Base-by-base conservation (phyloP, 2,113 vertebrate species). In the Rhadina sibilatrix region DNA sequence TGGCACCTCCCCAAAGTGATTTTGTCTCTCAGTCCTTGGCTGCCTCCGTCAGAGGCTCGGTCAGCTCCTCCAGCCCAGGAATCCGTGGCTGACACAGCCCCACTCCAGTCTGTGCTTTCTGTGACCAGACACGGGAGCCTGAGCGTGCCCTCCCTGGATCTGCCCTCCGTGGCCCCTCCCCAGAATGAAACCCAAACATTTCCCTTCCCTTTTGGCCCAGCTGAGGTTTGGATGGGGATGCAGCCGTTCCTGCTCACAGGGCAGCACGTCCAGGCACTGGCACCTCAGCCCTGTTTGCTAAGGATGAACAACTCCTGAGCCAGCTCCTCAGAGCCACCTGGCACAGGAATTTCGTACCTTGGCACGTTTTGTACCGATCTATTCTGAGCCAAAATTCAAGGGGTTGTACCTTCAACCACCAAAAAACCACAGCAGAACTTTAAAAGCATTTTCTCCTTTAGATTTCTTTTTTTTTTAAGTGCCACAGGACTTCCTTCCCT, bases 1-100 rank as follows among this genome's bases (percentile, higher is more conserved):
- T 6, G 52, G 6, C 5, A 1, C 33, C 78, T 47, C 52, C 6
- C 13, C 63, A 47, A 2, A 4, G 8, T 2, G 17, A 3, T 33
- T 47, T 40, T 56, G 42, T 10, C 28, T 25, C 78, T 46, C 1
- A 6, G 15, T 4, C 69, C 69, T 74, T 8, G n/a, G 9, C 42
- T 47, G 33, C 33, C 69, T 37, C 69, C 11, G 7, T 11, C 44
- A 42, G 44, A 69, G 53, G 23, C 22, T 59, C 13, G 11, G 11
- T 64, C 49, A 37, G 14, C 31, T 25, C 63, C 28, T 21, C 27
- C 52, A 31, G 1, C n/a, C 63, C n/a, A 4, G 22, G 40, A 47
- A 56, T 20, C 61, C 52, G 5, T 4, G 11, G 52, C 52, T 11
- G 19, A 5, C 21, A 33, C 12, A 31, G 16, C 2, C 22, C 28